A percentile compares a stretch with the other conserved stretches of the same genome.
These are phyloP conservation scores for Apantesis nais DNA, from an alignment of 2,888 invertebrate genomes.

Conservation along the genomic window DNA sequence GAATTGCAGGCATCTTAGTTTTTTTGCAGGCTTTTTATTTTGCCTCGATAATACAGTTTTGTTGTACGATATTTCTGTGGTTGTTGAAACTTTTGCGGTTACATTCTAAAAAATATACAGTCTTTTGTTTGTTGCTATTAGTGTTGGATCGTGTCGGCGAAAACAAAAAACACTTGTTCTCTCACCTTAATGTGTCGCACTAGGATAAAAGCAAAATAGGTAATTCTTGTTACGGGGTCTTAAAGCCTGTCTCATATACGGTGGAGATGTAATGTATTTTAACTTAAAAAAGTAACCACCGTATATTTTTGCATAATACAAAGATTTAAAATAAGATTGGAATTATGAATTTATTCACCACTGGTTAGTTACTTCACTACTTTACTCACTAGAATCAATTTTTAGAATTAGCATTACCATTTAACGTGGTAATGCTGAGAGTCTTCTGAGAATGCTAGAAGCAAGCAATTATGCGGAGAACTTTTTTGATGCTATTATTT, in stretches of 20 bases:
- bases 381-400: no score
- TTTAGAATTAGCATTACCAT: no score
- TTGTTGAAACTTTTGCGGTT: slow-evolving; percentile 23
- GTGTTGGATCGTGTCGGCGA: slow-evolving; percentile 15
- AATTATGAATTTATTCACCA: not conserved
- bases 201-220: slow-evolving; percentile 20
- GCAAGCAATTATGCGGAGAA: no score
- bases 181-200: slow-evolving; percentile 11
- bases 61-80: slow-evolving; percentile 27
- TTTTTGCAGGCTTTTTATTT: slow-evolving; percentile 36
- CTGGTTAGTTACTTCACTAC: not conserved
- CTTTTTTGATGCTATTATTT: no score
- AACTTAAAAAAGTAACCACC: not conserved
- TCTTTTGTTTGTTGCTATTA: slow-evolving; percentile 32
- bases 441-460: no score
- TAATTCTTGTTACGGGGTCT: slow-evolving; percentile 1
- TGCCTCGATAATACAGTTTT: slow-evolving; percentile 26
- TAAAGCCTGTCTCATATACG: not conserved
- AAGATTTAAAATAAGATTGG: no score
- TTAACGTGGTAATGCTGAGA: no score
- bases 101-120: slow-evolving; percentile 26
- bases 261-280: not conserved
- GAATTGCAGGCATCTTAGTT: slow-evolving; percentile 34
- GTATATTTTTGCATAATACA: not conserved
- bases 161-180: slow-evolving; percentile 9